phyloP scores from a whole-genome alignment of 53 echinoderm and acorn worm species.

The Paracentrotus lividus region DNA sequence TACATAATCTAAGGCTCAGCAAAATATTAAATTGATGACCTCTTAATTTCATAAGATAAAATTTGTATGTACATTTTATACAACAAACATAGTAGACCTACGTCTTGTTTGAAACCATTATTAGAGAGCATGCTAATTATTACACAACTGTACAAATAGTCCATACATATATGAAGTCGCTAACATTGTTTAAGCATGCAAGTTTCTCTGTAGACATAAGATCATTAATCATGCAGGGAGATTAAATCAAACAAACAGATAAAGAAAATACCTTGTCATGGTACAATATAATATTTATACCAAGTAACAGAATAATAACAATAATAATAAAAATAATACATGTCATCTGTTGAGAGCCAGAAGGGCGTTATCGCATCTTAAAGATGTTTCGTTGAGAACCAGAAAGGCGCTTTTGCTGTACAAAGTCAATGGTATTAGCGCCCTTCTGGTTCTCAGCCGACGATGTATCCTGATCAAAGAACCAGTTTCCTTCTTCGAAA shows the following conservation, averaged over 20 bases:
- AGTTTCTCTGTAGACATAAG: not conserved
- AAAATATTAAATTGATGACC: constrained; percentile 27
- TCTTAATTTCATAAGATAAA: constrained; percentile 35
- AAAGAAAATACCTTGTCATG: not conserved
- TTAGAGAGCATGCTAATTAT: not conserved
- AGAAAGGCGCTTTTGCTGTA: too few species aligned
- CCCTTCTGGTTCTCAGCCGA: too few species aligned
- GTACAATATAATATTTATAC: not conserved
- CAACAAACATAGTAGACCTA: not conserved
- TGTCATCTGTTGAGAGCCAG: too few species aligned
- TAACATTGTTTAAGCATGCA: not conserved
- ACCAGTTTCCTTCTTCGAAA: too few species aligned
- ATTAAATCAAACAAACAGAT: not conserved
- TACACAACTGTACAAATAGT: constrained; percentile 1
- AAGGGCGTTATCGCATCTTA: too few species aligned
- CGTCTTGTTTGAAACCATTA: not conserved
- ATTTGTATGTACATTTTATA: constrained; percentile 45
- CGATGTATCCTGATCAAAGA: too few species aligned
- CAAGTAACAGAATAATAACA: not conserved
- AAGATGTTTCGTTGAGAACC: too few species aligned
- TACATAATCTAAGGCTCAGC: constrained; percentile 47
- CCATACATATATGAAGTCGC: not conserved
- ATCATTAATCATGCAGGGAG: not conserved
- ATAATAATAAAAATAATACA: too few species aligned
- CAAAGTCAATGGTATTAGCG: too few species aligned